Evolutionary conservation across 2,113 vertebrate species (phyloP).

Genomic region (Notarius quadriscutis): DNA sequence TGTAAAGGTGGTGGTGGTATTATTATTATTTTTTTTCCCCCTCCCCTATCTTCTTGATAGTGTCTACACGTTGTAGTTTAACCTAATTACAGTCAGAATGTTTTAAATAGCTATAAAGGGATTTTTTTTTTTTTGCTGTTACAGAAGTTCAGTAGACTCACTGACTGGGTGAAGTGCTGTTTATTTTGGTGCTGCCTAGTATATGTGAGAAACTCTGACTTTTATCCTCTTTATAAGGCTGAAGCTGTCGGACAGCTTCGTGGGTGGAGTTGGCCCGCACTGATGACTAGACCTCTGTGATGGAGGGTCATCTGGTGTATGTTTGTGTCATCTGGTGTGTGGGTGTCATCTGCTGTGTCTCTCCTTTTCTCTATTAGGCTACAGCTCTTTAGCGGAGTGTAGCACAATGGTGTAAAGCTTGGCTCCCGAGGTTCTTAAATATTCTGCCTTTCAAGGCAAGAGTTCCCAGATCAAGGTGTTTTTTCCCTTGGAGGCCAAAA

Average conservation of each 20-base stretch:
- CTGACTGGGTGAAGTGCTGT: conserved; percentile 32
- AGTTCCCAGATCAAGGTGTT: background rate
- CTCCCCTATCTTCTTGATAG: background rate
- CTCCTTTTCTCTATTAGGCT: background rate
- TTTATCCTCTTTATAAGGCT: conserved; percentile 63
- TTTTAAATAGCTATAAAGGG: background rate
- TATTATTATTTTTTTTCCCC: too few relatives aligned
- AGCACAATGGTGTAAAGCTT: background rate
- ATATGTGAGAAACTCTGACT: conserved; percentile 66
- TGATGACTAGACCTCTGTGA: conserved; percentile 59
- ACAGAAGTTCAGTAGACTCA: background rate
- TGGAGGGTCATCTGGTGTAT: conserved; percentile 60
- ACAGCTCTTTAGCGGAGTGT: background rate
- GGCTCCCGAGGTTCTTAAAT: background rate
- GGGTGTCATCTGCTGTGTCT: conserved; percentile 55
- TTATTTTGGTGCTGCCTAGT: conserved; percentile 57
- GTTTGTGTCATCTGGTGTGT: conserved; percentile 49
- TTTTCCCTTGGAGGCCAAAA: background rate
- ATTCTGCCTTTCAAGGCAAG: background rate
- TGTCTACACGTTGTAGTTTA: background rate
- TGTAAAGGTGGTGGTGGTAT: background rate
- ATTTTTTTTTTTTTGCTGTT: background rate
- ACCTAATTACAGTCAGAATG: background rate
- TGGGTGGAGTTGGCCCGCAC: conserved; percentile 60
- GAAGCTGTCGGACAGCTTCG: conserved; percentile 66